A percentile compares a stretch with the other conserved stretches of the same genome.
Conservation (phyloP, 2,113 vertebrate genomes). For the Mesembrinibis cayennensis region DNA sequence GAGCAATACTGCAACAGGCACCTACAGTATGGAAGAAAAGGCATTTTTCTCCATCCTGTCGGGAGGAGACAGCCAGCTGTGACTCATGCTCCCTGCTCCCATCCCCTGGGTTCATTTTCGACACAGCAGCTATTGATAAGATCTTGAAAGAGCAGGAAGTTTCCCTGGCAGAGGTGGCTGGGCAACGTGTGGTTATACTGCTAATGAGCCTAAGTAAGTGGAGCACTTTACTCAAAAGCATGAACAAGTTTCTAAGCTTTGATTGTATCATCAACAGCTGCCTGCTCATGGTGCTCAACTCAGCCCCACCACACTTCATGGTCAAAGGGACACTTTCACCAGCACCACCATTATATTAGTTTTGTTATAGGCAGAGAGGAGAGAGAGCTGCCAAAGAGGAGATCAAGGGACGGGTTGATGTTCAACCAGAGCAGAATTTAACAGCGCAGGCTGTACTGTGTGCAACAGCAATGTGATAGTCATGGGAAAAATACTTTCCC, state of each 20-base stretch:
- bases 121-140: background rate
- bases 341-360: background rate
- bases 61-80: background rate
- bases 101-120: background rate
- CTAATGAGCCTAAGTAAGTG: background rate
- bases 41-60: background rate
- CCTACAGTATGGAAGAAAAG: background rate
- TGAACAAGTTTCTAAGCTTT: background rate
- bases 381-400: background rate
- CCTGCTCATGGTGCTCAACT: rapidly evolving
- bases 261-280: background rate
- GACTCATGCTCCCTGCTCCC: background rate
- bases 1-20: background rate
- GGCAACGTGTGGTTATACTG: background rate
- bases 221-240: background rate
- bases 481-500: background rate
- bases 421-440: background rate
- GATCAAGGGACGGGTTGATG: background rate
- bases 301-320: background rate
- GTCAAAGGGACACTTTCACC: background rate
- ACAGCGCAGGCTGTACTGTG: background rate
- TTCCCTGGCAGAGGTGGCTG: background rate
- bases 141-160: slow-evolving; percentile 17
- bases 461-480: background rate
- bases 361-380: background rate